Evolutionary conservation across 2,888 invertebrate species (phyloP).

Genomic region (Dryomyza anilis): DNA sequence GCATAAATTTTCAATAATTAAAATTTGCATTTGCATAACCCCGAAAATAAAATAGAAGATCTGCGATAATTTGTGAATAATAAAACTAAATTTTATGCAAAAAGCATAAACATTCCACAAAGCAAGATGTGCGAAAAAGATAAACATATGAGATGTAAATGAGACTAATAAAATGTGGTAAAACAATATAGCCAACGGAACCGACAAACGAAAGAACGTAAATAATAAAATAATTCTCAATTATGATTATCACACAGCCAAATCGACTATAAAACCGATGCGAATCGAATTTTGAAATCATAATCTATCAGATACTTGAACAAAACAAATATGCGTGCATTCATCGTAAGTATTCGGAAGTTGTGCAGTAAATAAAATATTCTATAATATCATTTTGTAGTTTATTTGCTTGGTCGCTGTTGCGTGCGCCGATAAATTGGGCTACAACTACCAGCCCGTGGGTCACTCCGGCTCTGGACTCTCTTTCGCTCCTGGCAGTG

Average conservation of each 20-base stretch:
- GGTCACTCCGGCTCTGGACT: not conserved
- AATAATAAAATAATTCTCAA: not conserved
- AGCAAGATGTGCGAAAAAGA: not conserved
- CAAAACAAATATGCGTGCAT: not conserved
- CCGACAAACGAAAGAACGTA: not conserved
- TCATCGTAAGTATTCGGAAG: slow-evolving; percentile 1
- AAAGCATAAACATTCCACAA: too few relatives aligned
- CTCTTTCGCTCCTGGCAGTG: slow-evolving; percentile 11
- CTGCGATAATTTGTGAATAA: too few relatives aligned
- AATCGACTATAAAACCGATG: not conserved
- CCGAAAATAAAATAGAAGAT: too few relatives aligned
- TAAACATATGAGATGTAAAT: not conserved
- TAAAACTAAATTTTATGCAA: too few relatives aligned
- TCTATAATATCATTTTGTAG: not conserved
- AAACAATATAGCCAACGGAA: not conserved
- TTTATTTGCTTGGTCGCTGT: slow-evolving; percentile 27
- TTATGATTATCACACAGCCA: not conserved
- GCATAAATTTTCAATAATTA: too few relatives aligned
- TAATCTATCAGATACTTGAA: not conserved
- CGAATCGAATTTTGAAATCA: not conserved
- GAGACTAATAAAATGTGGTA: not conserved
- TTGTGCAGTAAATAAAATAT: not conserved
- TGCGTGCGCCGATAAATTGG: not conserved
- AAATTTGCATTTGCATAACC: too few relatives aligned
- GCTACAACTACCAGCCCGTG: not conserved